phyloP scores from a whole-genome alignment of 2,113 vertebrate species.

The Galeopterus variegatus region DNA sequence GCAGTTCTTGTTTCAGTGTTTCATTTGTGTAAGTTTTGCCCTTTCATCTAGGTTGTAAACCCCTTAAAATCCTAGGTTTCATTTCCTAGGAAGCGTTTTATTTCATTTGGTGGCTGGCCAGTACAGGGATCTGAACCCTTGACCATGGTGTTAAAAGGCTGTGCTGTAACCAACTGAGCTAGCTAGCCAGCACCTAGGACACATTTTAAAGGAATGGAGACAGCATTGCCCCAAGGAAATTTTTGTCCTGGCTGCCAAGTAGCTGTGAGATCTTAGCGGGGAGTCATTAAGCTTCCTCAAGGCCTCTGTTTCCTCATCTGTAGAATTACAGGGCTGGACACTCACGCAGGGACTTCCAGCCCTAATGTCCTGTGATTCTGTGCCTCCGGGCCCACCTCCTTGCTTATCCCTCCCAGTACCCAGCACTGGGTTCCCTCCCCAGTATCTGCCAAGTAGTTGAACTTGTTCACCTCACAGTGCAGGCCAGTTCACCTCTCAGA shows the following conservation, averaged over 20 bases:
- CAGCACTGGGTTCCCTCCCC: neutral
- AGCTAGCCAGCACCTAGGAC: neutral
- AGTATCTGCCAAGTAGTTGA: neutral
- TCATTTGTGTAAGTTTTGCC: neutral
- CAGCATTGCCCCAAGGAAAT: neutral
- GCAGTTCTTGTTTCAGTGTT: neutral
- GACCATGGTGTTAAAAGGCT: too few species aligned
- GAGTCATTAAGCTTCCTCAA: neutral
- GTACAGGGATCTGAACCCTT: too few species aligned
- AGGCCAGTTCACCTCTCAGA: neutral
- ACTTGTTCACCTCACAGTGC: neutral
- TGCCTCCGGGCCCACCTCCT: too few species aligned
- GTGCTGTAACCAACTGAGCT: too few species aligned
- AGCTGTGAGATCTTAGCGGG: neutral
- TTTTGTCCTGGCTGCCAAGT: neutral
- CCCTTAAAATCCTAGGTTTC: neutral
- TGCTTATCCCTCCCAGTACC: neutral
- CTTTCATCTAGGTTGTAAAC: neutral
- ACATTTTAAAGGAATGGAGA: neutral
- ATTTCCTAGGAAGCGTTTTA: constrained; percentile 13
- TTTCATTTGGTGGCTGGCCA: too few species aligned
- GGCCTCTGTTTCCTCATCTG: neutral
- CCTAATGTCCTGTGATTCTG: neutral
- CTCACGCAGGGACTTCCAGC: neutral
- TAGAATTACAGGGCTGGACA: neutral